phyloP scores from a whole-genome alignment of 2,797 vertebrate genomes.

The Propithecus deckenii region DNA sequence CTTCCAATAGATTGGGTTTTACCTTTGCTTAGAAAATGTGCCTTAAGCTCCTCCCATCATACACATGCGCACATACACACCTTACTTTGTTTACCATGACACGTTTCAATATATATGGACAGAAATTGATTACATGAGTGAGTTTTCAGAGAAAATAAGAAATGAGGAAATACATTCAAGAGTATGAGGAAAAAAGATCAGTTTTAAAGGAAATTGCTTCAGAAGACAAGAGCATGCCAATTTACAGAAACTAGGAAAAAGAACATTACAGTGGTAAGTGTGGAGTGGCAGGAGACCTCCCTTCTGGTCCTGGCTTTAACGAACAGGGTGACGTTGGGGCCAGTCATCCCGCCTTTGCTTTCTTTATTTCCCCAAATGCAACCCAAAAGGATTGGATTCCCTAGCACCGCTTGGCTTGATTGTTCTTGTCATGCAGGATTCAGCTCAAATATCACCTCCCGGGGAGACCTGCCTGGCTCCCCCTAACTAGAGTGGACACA shows the following conservation, averaged over 20 bases:
- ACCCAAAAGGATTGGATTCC: background rate
- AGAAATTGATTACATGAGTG: background rate
- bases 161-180: background rate
- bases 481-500: background rate
- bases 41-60: background rate
- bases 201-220: background rate
- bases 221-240: background rate
- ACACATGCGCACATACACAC: background rate
- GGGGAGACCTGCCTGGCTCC: background rate
- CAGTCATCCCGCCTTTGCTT: background rate
- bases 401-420: background rate
- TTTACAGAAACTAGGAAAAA: background rate
- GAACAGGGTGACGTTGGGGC: background rate
- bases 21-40: constrained; percentile 25
- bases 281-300: background rate
- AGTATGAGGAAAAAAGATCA: background rate
- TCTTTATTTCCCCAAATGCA: background rate
- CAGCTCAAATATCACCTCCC: background rate
- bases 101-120: background rate
- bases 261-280: background rate
- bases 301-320: background rate
- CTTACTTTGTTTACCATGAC: background rate
- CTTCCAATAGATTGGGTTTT: background rate
- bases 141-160: constrained; percentile 34
- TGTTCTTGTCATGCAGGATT: background rate